A percentile compares a stretch with the other conserved stretches of the same genome.
These are phyloP conservation scores for Callipepla squamata DNA, from an alignment of 2,113 vertebrate genomes.

Conservation along the genomic window DNA sequence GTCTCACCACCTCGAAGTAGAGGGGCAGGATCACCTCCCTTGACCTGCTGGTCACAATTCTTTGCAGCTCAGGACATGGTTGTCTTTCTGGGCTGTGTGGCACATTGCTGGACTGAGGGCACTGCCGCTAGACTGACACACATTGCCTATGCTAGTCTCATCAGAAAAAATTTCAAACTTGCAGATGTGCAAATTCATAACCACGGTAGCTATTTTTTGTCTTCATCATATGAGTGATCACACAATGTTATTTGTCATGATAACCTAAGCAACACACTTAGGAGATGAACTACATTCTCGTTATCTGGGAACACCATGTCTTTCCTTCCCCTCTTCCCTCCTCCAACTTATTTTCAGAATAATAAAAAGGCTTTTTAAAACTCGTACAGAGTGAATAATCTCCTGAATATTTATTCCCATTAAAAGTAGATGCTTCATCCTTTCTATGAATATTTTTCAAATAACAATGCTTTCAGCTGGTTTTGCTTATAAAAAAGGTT, in stretches of 20 bases:
- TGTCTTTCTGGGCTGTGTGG: too few species aligned
- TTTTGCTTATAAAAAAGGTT: background rate
- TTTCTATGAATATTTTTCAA: conserved; percentile 33
- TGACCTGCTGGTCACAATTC: too few species aligned
- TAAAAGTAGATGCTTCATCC: conserved; percentile 9
- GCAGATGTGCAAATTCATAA: background rate
- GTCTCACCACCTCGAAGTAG: too few species aligned
- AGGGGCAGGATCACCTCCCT: too few species aligned
- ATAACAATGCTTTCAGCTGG: background rate
- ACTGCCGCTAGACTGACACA: background rate
- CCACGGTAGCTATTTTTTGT: background rate
- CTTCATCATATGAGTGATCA: background rate
- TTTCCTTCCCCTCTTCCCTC: background rate
- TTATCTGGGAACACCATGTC: background rate
- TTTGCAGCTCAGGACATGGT: too few species aligned
- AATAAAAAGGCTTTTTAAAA: conserved; percentile 7
- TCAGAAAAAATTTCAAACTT: background rate
- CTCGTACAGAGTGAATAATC: background rate
- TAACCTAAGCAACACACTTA: background rate
- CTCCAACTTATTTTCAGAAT: background rate
- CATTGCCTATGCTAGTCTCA: background rate
- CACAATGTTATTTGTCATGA: background rate
- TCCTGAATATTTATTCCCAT: conserved; percentile 22
- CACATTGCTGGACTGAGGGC: too few species aligned
- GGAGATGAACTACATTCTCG: background rate